Evolutionary conservation across 2,797 vertebrate species (phyloP), one percentile per base, ranked within the genome.

Genomic region (Lagodon rhomboides): DNA sequence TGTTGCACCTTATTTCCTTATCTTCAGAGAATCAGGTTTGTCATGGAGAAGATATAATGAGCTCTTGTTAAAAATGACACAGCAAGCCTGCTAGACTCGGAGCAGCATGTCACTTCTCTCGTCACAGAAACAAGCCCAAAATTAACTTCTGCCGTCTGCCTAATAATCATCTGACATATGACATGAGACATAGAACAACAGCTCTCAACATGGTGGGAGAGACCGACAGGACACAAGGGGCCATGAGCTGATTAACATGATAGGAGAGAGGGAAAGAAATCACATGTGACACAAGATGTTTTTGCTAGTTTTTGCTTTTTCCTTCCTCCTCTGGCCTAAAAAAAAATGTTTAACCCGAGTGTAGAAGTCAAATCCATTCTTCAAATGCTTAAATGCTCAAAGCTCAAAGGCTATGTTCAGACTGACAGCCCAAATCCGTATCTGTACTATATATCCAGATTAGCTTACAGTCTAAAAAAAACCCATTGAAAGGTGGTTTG

Each of bases 31-130:
- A 61, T 58, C 17, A 15, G 17, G 38, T 66, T 83, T 72, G 63
- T 73, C 56, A 47, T 43, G 17, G 30, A 59, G 65, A 79, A 43
- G 47, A 47, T 71, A 47, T 77, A 71, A 79, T 54, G 70, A 82
- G 70, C 67, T 72, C 65, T 47, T 69, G 44, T 59, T 70, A 41
- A 61, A 61, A 80, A 69, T 68, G 22, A 62, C 59, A 64, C 18
- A 69, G 54, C 22, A 58, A 16, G 44, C 8, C 43, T 77, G 53
- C 44, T 15, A 5, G 56, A 64, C 51, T 54, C 16, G 4, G 1
- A 49, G 46, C 41, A 34, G 30, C 25, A 18, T 74, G 73, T 63
- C 25, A 58, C 43, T 44, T 64, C 38, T 64, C 46, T 59, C 47
- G 47, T 34, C 44, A 30, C n/a, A 3, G 34, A 61, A 75, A 64